Percentiles rank a stretch among this genome's conserved stretches.
Conservation (phyloP, 2,888 invertebrate species). For the Automeris io region DNA sequence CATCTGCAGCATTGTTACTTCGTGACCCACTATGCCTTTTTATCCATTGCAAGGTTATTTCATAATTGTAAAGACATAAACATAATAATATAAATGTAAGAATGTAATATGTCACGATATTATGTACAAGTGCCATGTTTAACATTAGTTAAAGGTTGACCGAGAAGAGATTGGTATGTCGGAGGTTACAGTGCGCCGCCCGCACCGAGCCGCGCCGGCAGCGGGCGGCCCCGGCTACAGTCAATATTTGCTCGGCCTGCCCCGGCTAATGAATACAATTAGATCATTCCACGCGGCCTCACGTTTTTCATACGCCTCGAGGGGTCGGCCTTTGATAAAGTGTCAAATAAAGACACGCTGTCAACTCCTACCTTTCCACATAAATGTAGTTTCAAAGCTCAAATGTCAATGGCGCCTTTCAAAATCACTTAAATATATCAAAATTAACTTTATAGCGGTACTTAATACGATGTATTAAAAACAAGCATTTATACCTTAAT, state of each 20-base stretch:
- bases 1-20: no score
- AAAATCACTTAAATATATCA: no score
- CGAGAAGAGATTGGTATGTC: constrained; percentile 23
- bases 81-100: no score
- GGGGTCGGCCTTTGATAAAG: constrained; percentile 51
- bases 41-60: no score
- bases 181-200: constrained; percentile 14
- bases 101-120: no score
- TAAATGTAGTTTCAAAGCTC: constrained; percentile 38
- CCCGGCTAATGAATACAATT: constrained; percentile 76
- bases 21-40: no score
- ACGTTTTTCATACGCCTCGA: constrained; percentile 69
- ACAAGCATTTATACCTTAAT: no score
- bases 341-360: constrained; percentile 51
- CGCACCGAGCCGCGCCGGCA: constrained; percentile 23
- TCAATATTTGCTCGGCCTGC: constrained; percentile 72
- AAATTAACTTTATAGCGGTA: no score
- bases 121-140: no score
- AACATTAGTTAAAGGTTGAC: neutral
- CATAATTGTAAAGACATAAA: no score
- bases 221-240: constrained; percentile 47
- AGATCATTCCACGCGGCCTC: constrained; percentile 76
- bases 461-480: no score
- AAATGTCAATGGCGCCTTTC: constrained; percentile 26
- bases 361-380: constrained; percentile 41